Evolutionary conservation across 2,113 vertebrate species (phyloP).

Genomic region (Butorides virescens): DNA sequence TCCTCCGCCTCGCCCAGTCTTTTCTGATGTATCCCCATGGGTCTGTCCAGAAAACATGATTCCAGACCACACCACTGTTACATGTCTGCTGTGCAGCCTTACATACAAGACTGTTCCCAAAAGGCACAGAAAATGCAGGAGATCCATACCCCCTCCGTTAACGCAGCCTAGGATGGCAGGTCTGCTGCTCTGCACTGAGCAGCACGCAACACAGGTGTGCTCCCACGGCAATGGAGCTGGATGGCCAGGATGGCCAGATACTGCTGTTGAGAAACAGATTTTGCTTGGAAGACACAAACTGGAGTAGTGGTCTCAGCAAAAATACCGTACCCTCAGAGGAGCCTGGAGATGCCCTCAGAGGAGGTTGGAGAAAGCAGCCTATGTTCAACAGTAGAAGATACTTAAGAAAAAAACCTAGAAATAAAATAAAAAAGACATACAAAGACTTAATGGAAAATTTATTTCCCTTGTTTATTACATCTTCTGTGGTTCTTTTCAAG

Average conservation of each 20-base stretch:
- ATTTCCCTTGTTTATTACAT: background rate
- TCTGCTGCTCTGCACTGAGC: background rate
- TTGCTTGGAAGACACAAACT: background rate
- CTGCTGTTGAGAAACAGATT: background rate
- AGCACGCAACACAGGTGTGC: background rate
- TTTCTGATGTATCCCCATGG: background rate
- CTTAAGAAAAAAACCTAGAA: background rate
- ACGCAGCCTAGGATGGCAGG: rapidly evolving
- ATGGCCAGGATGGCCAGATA: background rate
- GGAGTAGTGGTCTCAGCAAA: background rate
- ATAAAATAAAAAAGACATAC: background rate
- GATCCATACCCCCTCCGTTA: background rate
- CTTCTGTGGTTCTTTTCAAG: background rate
- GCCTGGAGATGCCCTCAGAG: background rate
- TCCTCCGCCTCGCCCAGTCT: background rate
- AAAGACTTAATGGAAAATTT: background rate
- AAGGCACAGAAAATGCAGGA: background rate
- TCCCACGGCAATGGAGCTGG: too few relatives aligned
- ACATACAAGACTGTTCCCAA: background rate
- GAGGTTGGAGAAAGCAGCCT: background rate
- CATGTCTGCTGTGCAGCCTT: background rate
- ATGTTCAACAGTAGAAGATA: background rate
- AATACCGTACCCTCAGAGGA: background rate
- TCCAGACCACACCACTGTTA: background rate
- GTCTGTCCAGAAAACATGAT: background rate